Base-by-base conservation (phyloP, 2,797 vertebrate genomes). In the Natrix natrix region DNA sequence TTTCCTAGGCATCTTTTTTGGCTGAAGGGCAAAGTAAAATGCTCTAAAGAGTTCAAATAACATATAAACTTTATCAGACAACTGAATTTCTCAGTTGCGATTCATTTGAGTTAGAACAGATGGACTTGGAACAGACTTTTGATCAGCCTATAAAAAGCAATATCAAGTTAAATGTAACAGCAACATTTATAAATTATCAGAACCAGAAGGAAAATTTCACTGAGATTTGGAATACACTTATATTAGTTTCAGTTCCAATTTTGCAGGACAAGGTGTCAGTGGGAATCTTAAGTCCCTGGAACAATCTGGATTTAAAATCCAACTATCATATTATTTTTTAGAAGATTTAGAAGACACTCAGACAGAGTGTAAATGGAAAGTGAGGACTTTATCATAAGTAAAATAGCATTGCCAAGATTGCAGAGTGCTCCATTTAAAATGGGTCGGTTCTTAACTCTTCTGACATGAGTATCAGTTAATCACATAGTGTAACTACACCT, bases 231-330 rank as follows among this genome's bases (percentile, higher is more conserved):
- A 87, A 91, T 26, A 87, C 8, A 17, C 22, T 59, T 54, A 55
- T 69, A 74, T 87, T 52, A 32, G 28, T 52, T 93, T 90, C 37
- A 32, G 8, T 87, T 87, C 37, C 89, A 90, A 52, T 60, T 56
- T n/a, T 54, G 28, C 55, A 57, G 83, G 54, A 59, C 88, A 69
- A n/a, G 69, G 59, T 59, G 89, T 32, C 37, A 88, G 24, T 83
- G 26, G 55, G 54, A 59, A 24, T 86, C 24, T 28, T 93, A 93
- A 91, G 20, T 74, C 55, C 14, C 24, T 61, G 66, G 66, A 91
- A 16, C 63, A 91, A 90, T 32, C 48, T 92, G 32, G 83, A 78
- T 90, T 88, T 92, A 66, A 87, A 26, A 88, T 91, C 66, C 43
- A 48, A 52, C n/a, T 56, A 20, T 17, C 26, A 89, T 20, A 86